Evolutionary conservation across 2,113 vertebrate genomes (phyloP).

Genomic region (Tyrannus savana): DNA sequence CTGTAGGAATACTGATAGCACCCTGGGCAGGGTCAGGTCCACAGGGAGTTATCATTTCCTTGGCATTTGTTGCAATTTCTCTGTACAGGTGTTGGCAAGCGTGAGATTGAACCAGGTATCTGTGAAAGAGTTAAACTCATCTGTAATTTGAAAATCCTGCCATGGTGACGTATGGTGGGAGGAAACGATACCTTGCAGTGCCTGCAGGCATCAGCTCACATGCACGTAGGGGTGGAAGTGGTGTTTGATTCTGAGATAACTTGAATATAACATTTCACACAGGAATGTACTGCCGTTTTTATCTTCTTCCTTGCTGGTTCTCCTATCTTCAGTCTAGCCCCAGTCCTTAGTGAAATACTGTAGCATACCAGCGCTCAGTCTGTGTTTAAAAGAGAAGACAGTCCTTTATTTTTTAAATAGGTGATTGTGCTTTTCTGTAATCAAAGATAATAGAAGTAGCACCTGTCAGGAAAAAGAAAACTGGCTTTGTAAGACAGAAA

Average conservation of each 20-base stretch:
- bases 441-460: neutral
- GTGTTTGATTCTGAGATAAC: conserved; percentile 29
- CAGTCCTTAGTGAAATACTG: neutral
- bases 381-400: neutral
- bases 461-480: neutral
- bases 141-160: neutral
- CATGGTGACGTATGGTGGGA: neutral
- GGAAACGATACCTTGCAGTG: fast-evolving
- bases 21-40: neutral
- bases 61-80: neutral
- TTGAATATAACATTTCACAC: neutral
- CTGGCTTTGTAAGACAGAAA: neutral
- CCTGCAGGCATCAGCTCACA: fast-evolving
- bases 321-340: neutral
- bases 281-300: neutral
- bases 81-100: neutral
- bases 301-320: neutral
- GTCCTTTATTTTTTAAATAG: neutral
- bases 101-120: neutral
- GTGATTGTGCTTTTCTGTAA: neutral
- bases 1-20: neutral
- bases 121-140: neutral
- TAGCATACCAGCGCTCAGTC: neutral
- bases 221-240: fast-evolving
- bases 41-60: neutral